These are phyloP conservation scores for Heterodera filipjevi DNA, from an alignment of 2,888 invertebrate genomes.

Conservation along the genomic window DNA sequence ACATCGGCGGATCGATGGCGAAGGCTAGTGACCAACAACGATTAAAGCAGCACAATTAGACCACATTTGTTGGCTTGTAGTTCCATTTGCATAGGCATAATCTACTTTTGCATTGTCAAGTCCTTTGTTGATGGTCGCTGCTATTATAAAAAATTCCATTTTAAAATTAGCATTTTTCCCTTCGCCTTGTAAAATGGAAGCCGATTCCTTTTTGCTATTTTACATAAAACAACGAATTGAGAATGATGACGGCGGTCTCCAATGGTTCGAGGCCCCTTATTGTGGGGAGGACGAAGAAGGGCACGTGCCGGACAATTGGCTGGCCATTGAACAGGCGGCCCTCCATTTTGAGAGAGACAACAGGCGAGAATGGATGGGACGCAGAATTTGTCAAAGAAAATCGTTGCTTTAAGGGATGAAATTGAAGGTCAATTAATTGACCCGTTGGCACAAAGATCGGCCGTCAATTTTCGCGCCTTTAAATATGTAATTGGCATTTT, in stretches of 20 bases:
- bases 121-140: too few relatives aligned
- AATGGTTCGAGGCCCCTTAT: slow-evolving; percentile 21
- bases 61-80: too few relatives aligned
- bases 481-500: not conserved
- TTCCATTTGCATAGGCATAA: too few relatives aligned
- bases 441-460: not conserved
- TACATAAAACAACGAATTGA: slow-evolving; percentile 24
- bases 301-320: not conserved
- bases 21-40: too few relatives aligned
- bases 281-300: slow-evolving; percentile 22
- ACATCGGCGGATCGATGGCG: too few relatives aligned
- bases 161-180: not conserved
- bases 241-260: not conserved
- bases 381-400: not conserved
- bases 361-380: slow-evolving; percentile 3
- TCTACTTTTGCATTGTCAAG: too few relatives aligned
- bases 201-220: slow-evolving; percentile 22
- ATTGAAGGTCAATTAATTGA: not conserved
- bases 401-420: not conserved
- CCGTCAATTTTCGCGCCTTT: not conserved
- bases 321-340: slow-evolving; percentile 11
- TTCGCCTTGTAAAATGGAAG: not conserved
- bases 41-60: too few relatives aligned
- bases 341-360: slow-evolving; percentile 23
- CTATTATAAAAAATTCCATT: too few relatives aligned